These are phyloP conservation scores for Tipula lateralis DNA, from an alignment of 2,888 invertebrate genomes.

Conservation along the genomic window DNA sequence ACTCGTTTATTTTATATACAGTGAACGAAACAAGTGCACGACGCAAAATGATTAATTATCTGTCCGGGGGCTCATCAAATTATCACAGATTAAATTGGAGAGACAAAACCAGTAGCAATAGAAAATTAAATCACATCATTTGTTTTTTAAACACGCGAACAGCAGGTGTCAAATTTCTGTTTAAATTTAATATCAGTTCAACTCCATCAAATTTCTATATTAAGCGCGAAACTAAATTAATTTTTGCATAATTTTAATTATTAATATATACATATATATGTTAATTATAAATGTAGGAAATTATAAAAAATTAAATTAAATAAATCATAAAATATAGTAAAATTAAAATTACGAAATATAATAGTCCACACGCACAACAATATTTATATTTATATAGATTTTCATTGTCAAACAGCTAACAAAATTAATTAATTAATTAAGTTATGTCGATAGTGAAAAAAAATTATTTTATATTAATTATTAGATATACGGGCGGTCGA, in stretches of 20 bases:
- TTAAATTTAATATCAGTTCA: neutral
- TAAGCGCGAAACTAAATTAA: neutral
- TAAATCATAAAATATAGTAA: neutral
- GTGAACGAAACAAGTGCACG: neutral
- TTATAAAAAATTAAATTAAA: neutral
- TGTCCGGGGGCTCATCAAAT: neutral
- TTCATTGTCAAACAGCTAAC: neutral
- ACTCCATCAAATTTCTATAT: constrained; percentile 11
- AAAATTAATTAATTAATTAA: neutral
- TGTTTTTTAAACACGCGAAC: constrained; percentile 1
- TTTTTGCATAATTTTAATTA: constrained; percentile 11
- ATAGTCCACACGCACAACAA: neutral
- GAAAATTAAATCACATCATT: neutral
- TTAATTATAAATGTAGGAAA: neutral
- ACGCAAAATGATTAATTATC: neutral
- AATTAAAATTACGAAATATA: neutral
- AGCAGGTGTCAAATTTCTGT: constrained; percentile 11
- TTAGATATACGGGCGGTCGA: neutral
- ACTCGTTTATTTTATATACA: constrained; percentile 20
- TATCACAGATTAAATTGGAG: neutral
- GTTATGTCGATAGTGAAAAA: neutral
- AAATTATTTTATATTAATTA: no score
- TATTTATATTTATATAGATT: neutral
- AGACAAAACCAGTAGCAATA: neutral
- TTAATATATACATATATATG: no score